phyloP scores from a whole-genome alignment of 2,888 invertebrate species.

The Trachelus iudaicus region DNA sequence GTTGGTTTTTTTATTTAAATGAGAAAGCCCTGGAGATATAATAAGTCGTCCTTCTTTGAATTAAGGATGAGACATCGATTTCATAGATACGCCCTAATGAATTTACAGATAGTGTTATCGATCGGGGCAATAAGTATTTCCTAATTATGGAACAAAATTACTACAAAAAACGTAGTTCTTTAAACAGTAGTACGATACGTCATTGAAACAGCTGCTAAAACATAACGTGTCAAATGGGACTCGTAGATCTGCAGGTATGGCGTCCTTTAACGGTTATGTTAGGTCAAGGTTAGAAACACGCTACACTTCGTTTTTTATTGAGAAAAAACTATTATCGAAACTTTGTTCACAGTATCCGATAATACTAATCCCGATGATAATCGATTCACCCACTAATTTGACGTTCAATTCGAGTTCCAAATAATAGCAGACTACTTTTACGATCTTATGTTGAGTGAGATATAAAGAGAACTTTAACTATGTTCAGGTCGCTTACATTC shows the following conservation, averaged over 20 bases:
- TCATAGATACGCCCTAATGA: neutral
- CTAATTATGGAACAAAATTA: neutral
- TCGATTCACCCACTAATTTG: neutral
- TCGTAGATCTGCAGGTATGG: neutral
- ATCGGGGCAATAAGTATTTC: neutral
- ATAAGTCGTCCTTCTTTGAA: neutral
- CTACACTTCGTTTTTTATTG: neutral
- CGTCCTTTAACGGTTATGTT: neutral
- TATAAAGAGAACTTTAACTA: neutral
- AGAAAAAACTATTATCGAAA: neutral
- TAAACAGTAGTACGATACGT: neutral
- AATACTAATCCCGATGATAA: neutral
- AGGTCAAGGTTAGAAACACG: neutral
- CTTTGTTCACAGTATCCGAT: neutral
- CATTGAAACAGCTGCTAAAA: neutral
- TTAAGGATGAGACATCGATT: neutral
- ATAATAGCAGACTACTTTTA: neutral
- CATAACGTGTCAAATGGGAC: neutral
- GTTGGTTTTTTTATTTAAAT: neutral
- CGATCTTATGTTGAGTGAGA: neutral
- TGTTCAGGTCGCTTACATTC: neutral
- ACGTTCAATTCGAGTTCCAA: conserved; percentile 1
- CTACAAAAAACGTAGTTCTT: neutral
- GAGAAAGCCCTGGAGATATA: neutral
- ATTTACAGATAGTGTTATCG: neutral